Evolutionary conservation across 2,113 vertebrate species (phyloP), one percentile per base, ranked within the genome.

Genomic region (Nyctibius bracteatus): DNA sequence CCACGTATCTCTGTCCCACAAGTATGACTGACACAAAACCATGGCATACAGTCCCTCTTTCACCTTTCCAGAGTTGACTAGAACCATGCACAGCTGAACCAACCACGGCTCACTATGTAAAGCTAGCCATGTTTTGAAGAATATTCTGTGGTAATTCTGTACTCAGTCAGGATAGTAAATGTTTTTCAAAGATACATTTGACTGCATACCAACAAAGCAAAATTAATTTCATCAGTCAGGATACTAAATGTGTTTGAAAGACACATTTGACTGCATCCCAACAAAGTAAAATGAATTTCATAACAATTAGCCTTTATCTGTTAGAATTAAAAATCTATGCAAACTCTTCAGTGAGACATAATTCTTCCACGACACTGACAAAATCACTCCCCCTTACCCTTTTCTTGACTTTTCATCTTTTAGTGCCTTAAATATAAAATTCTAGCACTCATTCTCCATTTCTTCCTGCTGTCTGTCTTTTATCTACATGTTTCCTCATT

Each of bases 31-130:
- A 15, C 57, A 25, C 43, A 30, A 77, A 58, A 2, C 43, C 30
- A 22, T 7, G 19, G 47, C 18, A 17, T 3, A 16, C 0, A 0
- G 31, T 3, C 28, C 37, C 66, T 47, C 63, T 20, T 27, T 59
- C 57, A 51, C 81, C 51, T 14, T 6, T 7, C 39, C 28, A n/a
- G n/a, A n/a, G 54, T 18, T n/a, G 75, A 13, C 54, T 47, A 30
- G 43, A 62, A 58, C 49, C 59, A 14, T 6, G 10, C 30, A 57
- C 33, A 62, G 37, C 4, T 62, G 27, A 44, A 49, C 54, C 14
- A 25, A 3, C 13, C 16, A 4, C 2, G 25, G 39, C 43, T 84
- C 25, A 28, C 28, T 4, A 8, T 1, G 33, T 31, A 33, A 54
- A 63, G 35, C 27, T 43, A 35, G 4, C 10, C 52, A 35, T 9